Percentiles rank a stretch among this genome's conserved stretches.
Conservation (phyloP, 2,797 vertebrate genomes). For the Sebastes goodei region DNA sequence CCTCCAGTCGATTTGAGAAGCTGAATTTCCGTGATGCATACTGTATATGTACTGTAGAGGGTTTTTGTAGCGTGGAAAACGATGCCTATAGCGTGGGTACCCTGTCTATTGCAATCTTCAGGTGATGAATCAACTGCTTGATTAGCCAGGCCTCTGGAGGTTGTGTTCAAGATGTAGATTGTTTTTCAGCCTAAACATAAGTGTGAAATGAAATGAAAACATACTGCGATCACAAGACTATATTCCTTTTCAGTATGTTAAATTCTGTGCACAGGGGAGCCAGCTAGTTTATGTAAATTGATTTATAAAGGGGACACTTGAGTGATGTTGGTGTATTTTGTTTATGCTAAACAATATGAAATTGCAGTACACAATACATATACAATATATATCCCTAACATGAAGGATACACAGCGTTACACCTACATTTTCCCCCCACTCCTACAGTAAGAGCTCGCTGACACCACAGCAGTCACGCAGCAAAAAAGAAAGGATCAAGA, state of each 20-base stretch:
- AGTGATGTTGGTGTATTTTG: background rate
- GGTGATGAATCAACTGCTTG: conserved; percentile 1
- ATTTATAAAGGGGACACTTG: background rate
- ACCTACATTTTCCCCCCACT: no score
- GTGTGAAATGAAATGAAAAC: background rate
- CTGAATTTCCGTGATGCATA: background rate
- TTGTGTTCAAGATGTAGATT: conserved; percentile 6
- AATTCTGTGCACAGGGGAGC: background rate
- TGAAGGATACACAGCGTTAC: no score
- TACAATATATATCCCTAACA: background rate
- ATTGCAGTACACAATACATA: background rate
- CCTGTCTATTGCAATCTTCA: background rate
- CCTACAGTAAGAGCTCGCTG: no score
- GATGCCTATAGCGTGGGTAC: background rate
- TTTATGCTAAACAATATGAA: background rate
- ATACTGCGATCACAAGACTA: background rate
- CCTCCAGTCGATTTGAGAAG: background rate
- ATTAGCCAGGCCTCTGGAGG: conserved; percentile 8
- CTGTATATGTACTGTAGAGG: background rate
- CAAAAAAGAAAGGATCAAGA: no score
- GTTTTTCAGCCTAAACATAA: background rate
- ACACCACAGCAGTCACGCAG: no score
- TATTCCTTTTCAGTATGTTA: background rate
- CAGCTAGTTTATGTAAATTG: background rate
- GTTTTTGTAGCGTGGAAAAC: background rate